Conservation (phyloP, 2,888 invertebrate genomes). For the Standfussiana lucernea region DNA sequence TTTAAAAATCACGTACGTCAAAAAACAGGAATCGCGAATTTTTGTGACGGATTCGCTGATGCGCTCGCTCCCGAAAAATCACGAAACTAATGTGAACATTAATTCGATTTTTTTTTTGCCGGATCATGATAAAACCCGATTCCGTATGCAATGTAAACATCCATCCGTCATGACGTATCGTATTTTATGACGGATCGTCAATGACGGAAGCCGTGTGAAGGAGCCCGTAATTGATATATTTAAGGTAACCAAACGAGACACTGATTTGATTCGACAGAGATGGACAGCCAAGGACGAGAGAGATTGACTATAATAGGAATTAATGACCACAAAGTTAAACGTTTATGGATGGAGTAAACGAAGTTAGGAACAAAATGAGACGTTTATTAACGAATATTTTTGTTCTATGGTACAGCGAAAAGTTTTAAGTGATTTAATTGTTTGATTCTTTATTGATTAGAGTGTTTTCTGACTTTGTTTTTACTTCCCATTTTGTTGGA, state of each 20-base stretch:
- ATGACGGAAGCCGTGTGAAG: too few species aligned
- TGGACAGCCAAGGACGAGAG: constrained; percentile 42
- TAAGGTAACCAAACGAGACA: constrained; percentile 59
- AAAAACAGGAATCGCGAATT: too few species aligned
- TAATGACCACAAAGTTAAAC: constrained; percentile 61
- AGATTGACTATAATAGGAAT: constrained; percentile 62
- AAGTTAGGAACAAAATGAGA: constrained; percentile 47
- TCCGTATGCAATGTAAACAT: too few species aligned
- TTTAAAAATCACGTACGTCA: too few species aligned
- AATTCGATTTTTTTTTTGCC: too few species aligned
- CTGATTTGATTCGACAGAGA: constrained; percentile 63
- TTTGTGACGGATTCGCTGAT: too few species aligned
- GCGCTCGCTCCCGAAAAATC: too few species aligned
- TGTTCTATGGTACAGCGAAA: constrained; percentile 23
- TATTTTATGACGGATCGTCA: too few species aligned
- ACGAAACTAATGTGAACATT: too few species aligned
- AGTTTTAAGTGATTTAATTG: constrained; percentile 47
- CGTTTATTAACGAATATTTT: constrained; percentile 47
- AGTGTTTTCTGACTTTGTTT: constrained; percentile 37
- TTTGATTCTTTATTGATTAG: constrained; percentile 34
- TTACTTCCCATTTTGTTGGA: constrained; percentile 9
- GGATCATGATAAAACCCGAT: too few species aligned
- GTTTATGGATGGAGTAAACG: constrained; percentile 45
- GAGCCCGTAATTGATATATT: constrained; percentile 70
- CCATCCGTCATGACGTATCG: too few species aligned